Base-by-base conservation (phyloP, 2,797 vertebrate species). In the Peromyscus nudipes region DNA sequence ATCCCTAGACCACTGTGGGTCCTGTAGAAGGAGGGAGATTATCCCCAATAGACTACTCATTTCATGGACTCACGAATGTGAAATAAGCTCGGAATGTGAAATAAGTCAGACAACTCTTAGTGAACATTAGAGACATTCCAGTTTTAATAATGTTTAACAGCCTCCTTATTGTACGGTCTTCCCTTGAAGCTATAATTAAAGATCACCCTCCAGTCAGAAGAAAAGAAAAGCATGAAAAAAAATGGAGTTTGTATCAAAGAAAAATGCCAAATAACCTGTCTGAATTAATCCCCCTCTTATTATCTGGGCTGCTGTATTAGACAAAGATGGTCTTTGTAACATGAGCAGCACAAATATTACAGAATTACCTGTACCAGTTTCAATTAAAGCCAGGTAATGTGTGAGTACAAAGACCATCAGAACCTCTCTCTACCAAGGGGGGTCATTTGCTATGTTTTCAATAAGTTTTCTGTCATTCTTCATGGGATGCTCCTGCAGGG, bases 161-260 rank as follows among this genome's bases (percentile, higher is more conserved):
- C 89, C 96, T 98, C 97, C 97, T 98, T 97, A 97, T 96, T 97
- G 96, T 96, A 91, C 96, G 97, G 94, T 80, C 96, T 97, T 98
- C 95, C 95, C 94, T 97, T 98, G 97, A 97, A 98, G 83, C 95
- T 98, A 94, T 96, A 98, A 97, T 98, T 98, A 98, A 98, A 97
- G 94, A 97, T 98, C 8, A 86, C 97, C 96, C 80, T 97, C 93
- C 75, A 98, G 97, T 96, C 97, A 98, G 96, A 98, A 97, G 97
- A 96, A 69, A 81, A 67, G 75, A 29, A 97, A 98, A 96, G 69
- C 86, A 96, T 96, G 97, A 97, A 98, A 98, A 98, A 98, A 79
- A 80, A 79, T 84, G 91, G 94, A 95, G 86, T 69, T 97, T 92
- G 92, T 92, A 97, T 96, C 88, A 31, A 81, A n/a, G 79, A 86